Evolutionary conservation across 53 echinoderm and acorn worm species (phyloP).

Genomic region (Paracentrotus lividus): DNA sequence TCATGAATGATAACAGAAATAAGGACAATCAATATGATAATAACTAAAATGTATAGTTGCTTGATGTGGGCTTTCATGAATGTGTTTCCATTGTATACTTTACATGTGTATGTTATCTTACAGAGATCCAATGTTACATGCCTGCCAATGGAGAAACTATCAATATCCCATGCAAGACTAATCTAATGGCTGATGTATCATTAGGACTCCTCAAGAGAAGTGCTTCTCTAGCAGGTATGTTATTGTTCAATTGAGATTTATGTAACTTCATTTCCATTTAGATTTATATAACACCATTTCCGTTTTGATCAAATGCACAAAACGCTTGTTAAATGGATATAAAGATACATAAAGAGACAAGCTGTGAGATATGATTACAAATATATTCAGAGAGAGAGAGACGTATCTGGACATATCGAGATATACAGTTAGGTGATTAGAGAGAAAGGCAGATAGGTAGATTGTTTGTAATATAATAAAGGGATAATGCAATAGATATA

Average conservation of each 20-base stretch:
- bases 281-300: too few relatives aligned
- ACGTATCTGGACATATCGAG: background rate
- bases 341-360: background rate
- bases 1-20: too few relatives aligned
- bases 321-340: background rate
- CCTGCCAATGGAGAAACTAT: conserved; percentile 95
- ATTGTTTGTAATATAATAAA: too few relatives aligned
- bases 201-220: conserved; percentile 89
- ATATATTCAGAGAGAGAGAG: background rate
- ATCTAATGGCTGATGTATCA: conserved; percentile 90
- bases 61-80: too few relatives aligned
- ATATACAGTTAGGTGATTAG: background rate
- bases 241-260: too few relatives aligned
- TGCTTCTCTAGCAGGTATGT: conserved; percentile 73
- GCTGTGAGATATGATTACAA: too few relatives aligned
- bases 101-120: background rate
- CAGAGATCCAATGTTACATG: conserved; percentile 93
- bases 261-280: too few relatives aligned
- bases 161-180: conserved; percentile 79
- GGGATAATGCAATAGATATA: too few relatives aligned
- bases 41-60: too few relatives aligned
- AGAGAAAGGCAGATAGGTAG: background rate
- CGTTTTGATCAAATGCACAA: too few relatives aligned
- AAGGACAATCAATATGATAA: too few relatives aligned
- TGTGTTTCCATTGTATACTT: too few relatives aligned